Base-by-base conservation (phyloP, 2,797 vertebrate species). In the Ambastaia sidthimunki region DNA sequence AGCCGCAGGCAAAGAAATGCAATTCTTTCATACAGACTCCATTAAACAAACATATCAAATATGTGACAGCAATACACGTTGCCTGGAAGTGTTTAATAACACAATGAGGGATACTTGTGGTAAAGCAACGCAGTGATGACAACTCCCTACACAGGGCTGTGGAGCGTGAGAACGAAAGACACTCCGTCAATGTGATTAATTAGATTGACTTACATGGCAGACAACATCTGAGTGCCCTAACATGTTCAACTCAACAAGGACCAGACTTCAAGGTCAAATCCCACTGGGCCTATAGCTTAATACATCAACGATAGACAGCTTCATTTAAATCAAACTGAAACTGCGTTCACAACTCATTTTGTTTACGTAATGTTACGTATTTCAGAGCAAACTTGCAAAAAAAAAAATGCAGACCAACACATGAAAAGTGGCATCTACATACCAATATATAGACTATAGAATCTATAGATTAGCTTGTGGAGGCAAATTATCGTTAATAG, bases 251-350 rank as follows among this genome's bases (percentile, higher is more conserved):
- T 71, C 87, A 76, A 81, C 82, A 82, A 82, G 88, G 82, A 86
- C 86, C 87, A 78, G 87, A 87, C 85, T 87, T 67, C 19, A 52
- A 41, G 76, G 74, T 23, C 55, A 65, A 78, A 82, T 72, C 85
- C 87, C 85, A 86, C 76, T 25, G 83, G 83, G 86, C 72, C 78
- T 83, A 85, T 57, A 47, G 62, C 86, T 86, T 84, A 88, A 89
- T 82, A 71, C 81, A 87, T 88, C 83, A 88, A 91, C 89, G 88
- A 86, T 86, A 84, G 74, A 88, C 60, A 78, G 77, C 73, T 82
- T 66, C 12, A 62, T 69, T 76, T 34, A 16, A 63, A 21, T n/a
- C 4, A n/a, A 60, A 31, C 28, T 41, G 16, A 37, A 18, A 63
- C 28, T 1, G 19, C 12, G 4, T 66, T 68, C 1, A 0, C 6